Evolutionary conservation across 2,888 invertebrate genomes (phyloP), one percentile per base, ranked within the genome.

Genomic region (Hydroisotoma schaefferi): DNA sequence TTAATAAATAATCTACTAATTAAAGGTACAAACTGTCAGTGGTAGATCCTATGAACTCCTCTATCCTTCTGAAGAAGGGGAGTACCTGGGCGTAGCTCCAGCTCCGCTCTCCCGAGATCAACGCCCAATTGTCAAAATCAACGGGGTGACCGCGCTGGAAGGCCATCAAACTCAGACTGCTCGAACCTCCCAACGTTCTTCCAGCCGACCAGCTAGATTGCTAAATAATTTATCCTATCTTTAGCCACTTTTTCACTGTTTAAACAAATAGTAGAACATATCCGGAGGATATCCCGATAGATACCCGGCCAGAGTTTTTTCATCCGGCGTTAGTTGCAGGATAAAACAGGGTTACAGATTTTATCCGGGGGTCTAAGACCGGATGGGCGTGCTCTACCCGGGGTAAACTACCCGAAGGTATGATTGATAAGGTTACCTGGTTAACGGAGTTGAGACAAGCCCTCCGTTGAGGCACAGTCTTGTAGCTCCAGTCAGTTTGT

Each of bases 121-220:
- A 23, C 2, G 47, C 47, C 67, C 67, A 67, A 51, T 63, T 61
- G 27, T 63, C 56, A 28, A 54, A 66, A 38, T 66, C 66, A 18
- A 55, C 44, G 2, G 60, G 61, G 38, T 43, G 49, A 20, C 65
- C 47, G 23, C 66, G 48, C 2, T 58, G 27, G 40, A 58, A 48
- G 38, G 62, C 55, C 48, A 66, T 40, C 20, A 59, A 63, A 55
- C 61, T 48, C 12, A 66, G 53, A 18, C 59, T 66, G 5, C 61
- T 57, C 2, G 56, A 47, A 18, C 67, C 67, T 0, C 67, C 67
- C 18, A 67, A 49, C 6, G 5, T 28, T 49, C 28, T 25, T 25
- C 28, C 29, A 8, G 29, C 29, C n/a, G 29, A 25, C 29, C 26
- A 27, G 8, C 29, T 49, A 4, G n/a, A n/a, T 49, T 29, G 49